Conservation (phyloP, 2,797 vertebrate genomes). For the Sebastes oblongus region DNA sequence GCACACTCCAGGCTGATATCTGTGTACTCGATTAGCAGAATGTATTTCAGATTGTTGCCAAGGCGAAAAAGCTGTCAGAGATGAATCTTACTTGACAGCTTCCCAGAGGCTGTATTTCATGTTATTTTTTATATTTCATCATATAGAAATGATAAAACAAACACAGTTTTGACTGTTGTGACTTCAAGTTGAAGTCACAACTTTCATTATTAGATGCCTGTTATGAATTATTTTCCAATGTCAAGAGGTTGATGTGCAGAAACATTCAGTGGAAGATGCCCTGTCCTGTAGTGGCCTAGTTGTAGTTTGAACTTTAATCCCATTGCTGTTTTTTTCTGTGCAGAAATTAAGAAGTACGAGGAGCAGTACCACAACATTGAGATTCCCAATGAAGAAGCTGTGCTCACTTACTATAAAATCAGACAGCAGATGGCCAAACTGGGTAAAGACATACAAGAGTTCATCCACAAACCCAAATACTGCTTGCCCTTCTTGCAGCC, state of each 20-base stretch:
- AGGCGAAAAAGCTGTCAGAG: no score
- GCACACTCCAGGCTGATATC: neutral
- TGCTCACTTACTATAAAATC: slow-evolving; percentile 96
- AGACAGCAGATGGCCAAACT: slow-evolving; percentile 95
- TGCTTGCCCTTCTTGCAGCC: slow-evolving; percentile 96
- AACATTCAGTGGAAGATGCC: neutral
- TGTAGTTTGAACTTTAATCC: neutral
- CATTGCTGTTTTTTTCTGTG: slow-evolving; percentile 19
- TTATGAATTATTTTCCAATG: neutral
- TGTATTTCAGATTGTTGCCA: no score
- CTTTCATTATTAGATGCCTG: neutral
- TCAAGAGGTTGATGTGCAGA: neutral
- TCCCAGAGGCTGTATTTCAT: neutral
- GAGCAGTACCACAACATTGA: slow-evolving; percentile 90
- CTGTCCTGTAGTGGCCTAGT: neutral
- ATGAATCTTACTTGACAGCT: neutral
- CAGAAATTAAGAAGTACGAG: slow-evolving; percentile 92
- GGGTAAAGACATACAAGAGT: slow-evolving; percentile 95
- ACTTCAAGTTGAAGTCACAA: neutral
- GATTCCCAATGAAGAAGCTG: slow-evolving; percentile 95
- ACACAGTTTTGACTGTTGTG: neutral
- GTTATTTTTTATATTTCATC: neutral
- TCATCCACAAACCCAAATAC: slow-evolving; percentile 94
- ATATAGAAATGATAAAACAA: neutral
- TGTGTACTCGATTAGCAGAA: neutral